Percentiles rank a stretch among this genome's conserved stretches.
Conservation (phyloP, 92 coral and sea anemone genomes). For the Heliopora coerulea region DNA sequence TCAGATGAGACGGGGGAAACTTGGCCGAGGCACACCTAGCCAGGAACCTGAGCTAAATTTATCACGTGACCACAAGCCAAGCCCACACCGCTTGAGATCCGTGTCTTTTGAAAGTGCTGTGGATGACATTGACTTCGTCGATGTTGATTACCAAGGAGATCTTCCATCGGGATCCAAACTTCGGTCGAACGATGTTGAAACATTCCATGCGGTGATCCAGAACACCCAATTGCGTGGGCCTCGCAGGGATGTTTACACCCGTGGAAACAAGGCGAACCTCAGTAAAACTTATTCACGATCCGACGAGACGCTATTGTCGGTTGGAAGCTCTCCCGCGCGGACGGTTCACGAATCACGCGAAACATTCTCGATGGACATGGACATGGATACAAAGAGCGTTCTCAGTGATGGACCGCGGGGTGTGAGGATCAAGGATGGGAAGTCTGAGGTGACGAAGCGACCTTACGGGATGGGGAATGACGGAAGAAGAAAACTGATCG, state of each 20-base stretch:
- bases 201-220: conserved; percentile 42
- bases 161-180: not conserved
- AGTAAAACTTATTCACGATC: conserved; percentile 21
- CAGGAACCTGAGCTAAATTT: conserved; percentile 11
- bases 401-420: conserved; percentile 15
- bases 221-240: conserved; percentile 24
- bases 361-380: conserved; percentile 33
- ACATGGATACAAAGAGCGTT: conserved; percentile 14
- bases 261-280: conserved; percentile 4
- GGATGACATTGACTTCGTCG: conserved; percentile 2
- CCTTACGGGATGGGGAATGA: not conserved
- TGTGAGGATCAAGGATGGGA: not conserved
- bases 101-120: conserved; percentile 31
- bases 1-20: conserved; percentile 37
- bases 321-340: not conserved
- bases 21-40: conserved; percentile 19
- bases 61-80: conserved; percentile 4
- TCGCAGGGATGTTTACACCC: conserved; percentile 22
- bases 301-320: conserved; percentile 3
- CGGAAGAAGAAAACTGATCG: conserved; percentile 49
- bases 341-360: conserved; percentile 21
- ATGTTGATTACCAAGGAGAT: not conserved
- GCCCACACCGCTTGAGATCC: conserved; percentile 5
- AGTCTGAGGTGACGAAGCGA: not conserved
- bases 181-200: conserved; percentile 28